Conservation (phyloP, 2,888 invertebrate genomes). For the Patella pellucida region DNA sequence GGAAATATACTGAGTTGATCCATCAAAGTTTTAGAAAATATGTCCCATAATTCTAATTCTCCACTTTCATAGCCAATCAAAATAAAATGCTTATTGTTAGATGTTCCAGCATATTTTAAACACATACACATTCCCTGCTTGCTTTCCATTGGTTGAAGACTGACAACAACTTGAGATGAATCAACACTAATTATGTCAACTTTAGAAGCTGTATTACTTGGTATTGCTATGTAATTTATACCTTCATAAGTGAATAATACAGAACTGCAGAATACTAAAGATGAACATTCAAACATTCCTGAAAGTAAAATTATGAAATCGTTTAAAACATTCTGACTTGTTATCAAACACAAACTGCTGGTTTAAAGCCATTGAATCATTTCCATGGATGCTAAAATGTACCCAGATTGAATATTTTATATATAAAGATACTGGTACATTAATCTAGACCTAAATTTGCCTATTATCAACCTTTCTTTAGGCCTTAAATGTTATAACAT, state of each 20-base stretch:
- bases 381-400: too few relatives aligned
- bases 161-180: slow-evolving; percentile 21
- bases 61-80: slow-evolving; percentile 61
- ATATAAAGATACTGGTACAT: too few relatives aligned
- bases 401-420: too few relatives aligned
- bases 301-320: slow-evolving; percentile 13
- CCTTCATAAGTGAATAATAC: slow-evolving; percentile 11
- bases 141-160: slow-evolving; percentile 18
- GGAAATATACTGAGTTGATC: slow-evolving; percentile 35
- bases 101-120: slow-evolving; percentile 28
- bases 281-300: slow-evolving; percentile 33
- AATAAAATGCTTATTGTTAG: slow-evolving; percentile 29
- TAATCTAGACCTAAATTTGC: too few relatives aligned
- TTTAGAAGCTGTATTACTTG: slow-evolving; percentile 40
- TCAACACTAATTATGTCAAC: slow-evolving; percentile 44
- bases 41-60: slow-evolving; percentile 53
- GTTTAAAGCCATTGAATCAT: too few relatives aligned
- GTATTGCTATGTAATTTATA: slow-evolving; percentile 37
- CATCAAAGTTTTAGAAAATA: slow-evolving; percentile 34
- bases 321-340: not conserved
- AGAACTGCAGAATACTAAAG: slow-evolving; percentile 39
- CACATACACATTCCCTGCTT: slow-evolving; percentile 58
- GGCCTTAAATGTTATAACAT: too few relatives aligned
- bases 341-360: not conserved
- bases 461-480: too few relatives aligned